Base-by-base conservation (phyloP, 2,888 invertebrate species). In the Dexiosoma caninum region DNA sequence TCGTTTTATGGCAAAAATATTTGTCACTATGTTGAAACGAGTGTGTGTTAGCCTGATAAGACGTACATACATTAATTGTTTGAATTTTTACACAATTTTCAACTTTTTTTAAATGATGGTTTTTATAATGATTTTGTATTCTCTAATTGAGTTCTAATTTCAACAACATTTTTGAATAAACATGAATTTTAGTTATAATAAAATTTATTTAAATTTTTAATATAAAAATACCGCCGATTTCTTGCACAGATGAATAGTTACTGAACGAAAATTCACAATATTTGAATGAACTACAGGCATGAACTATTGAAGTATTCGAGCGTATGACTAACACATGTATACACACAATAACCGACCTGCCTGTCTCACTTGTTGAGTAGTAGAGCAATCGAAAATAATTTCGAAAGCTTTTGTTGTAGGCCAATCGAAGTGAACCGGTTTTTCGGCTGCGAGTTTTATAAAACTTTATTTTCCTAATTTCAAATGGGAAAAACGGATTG, bases 291-390 rank as follows among this genome's bases (percentile, higher is more conserved):
- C 44, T 27, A 27, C 27, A 27, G 27, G n/a, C 6, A 27, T 6
- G 4, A 27, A 27, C 27, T 27, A 27, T 27, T 27, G 6, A 27
- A 27, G 4, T 19, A 19, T 59, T 55, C 44, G 30, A 53, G 37
- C 37, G 30, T 53, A 37, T 55, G 35, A 51, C 59, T 37, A 69
- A 60, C 51, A 27, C 27, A 27, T 27, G 44, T 60, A 21, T 6
- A 60, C 57, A 42, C 49, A 19, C 27, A 40, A 2, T 49, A 35
- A 71, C 66, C 49, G 53, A 8, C 42, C n/a, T 71, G 67, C 72
- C 72, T 81, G 49, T 53, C 60, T 46, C 55, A 57, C n/a, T n/a
- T n/a, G n/a, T n/a, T n/a, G n/a, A n/a, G 27, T 6, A 27, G 6
- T 6, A 27, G 27, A 27, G 27, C 6, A 27, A 27, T 27, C 27